phyloP scores from a whole-genome alignment of 2,888 invertebrate genomes.

The Lochmaea capreae region DNA sequence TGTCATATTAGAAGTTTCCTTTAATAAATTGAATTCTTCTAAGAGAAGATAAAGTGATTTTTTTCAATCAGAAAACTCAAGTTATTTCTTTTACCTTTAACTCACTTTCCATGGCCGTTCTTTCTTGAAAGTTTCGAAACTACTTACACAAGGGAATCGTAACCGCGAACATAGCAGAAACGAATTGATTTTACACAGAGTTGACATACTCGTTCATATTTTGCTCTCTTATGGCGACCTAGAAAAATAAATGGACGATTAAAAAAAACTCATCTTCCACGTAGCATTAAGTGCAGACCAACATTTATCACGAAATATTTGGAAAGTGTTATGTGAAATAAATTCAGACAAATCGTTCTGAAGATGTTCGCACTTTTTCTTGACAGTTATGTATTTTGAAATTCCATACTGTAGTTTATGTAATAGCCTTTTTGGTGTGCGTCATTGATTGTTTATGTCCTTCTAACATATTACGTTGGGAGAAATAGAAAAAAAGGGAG shows the following conservation, averaged over 20 bases:
- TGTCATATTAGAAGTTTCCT: slow-evolving; percentile 21
- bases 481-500: too few species aligned
- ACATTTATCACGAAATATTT: background rate
- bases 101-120: slow-evolving; percentile 30
- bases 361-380: too few species aligned
- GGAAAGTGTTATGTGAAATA: background rate
- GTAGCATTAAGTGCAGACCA: background rate
- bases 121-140: slow-evolving; percentile 26
- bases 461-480: too few species aligned
- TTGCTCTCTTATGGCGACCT: slow-evolving; percentile 19
- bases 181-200: slow-evolving; percentile 31
- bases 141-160: slow-evolving; percentile 29
- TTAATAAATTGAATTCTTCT: slow-evolving; percentile 23
- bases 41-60: slow-evolving; percentile 27
- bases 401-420: too few species aligned
- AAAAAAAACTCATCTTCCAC: background rate
- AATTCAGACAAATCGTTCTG: too few species aligned
- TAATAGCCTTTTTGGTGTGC: too few species aligned
- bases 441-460: too few species aligned
- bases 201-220: slow-evolving; percentile 24
- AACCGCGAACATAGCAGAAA: slow-evolving; percentile 16
- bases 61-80: slow-evolving; percentile 27
- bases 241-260: slow-evolving; percentile 9
- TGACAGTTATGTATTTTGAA: too few species aligned
- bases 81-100: slow-evolving; percentile 33